phyloP scores from a whole-genome alignment of 2,797 vertebrate species.

The Nannoperca australis region DNA sequence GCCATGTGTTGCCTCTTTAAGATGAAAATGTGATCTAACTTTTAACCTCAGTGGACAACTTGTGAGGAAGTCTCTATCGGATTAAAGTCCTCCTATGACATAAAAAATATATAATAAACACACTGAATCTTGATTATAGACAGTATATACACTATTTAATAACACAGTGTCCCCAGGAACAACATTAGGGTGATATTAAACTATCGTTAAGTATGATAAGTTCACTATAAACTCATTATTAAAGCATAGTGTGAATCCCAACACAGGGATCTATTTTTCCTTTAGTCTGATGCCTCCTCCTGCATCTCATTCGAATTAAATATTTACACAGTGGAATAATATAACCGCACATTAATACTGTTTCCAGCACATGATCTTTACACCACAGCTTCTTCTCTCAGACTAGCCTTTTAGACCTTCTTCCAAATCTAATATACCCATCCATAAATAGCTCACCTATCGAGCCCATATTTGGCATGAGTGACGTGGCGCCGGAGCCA shows the following conservation, averaged over 20 bases:
- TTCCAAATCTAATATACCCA: slow-evolving; percentile 91
- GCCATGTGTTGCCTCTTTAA: not conserved
- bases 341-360: slow-evolving; percentile 24
- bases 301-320: slow-evolving; percentile 47
- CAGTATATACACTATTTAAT: not conserved
- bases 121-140: slow-evolving; percentile 9
- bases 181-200: slow-evolving; percentile 3
- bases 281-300: slow-evolving; percentile 22
- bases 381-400: slow-evolving; percentile 65
- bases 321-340: slow-evolving; percentile 51
- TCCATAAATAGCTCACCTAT: slow-evolving; percentile 97
- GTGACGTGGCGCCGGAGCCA: slow-evolving; percentile 81
- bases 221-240: slow-evolving; percentile 28
- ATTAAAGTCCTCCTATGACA: not conserved
- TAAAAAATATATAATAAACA: slow-evolving; percentile 7
- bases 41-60: slow-evolving; percentile 4
- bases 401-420: slow-evolving; percentile 76
- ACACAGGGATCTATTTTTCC: not conserved
- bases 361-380: slow-evolving; percentile 64
- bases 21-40: not conserved
- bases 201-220: slow-evolving; percentile 14
- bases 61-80: not conserved
- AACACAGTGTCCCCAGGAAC: not conserved
- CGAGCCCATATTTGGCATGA: slow-evolving; percentile 87
- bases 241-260: not conserved